phyloP scores from a whole-genome alignment of 1,140 invertebrate species.

The Eumeta japonica region DNA sequence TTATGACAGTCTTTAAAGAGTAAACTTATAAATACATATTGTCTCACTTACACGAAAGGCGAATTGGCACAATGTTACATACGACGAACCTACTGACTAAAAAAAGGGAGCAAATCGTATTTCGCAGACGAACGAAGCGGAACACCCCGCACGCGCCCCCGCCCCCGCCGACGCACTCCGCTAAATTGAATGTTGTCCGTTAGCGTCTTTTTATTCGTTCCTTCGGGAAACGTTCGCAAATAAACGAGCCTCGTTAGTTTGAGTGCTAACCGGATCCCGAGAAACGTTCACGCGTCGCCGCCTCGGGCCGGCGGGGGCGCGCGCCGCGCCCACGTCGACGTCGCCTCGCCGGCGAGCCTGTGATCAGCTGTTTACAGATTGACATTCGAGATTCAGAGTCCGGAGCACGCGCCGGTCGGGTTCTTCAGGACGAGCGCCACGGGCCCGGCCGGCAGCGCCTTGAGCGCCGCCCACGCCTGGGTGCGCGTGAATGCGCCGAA shows the following conservation, averaged over 20 bases:
- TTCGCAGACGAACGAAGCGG: slow-evolving; percentile 5
- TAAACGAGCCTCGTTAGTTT: slow-evolving; percentile 16
- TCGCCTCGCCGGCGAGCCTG: slow-evolving; percentile 88
- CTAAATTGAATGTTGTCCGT: slow-evolving; percentile 19
- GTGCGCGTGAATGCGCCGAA: slow-evolving; percentile 83
- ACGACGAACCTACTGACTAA: slow-evolving; percentile 20
- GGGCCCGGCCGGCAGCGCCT: slow-evolving; percentile 79
- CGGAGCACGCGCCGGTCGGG: too few relatives aligned
- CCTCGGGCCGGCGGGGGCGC: slow-evolving; percentile 38
- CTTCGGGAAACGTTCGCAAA: slow-evolving; percentile 14
- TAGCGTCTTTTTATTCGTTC: slow-evolving; percentile 14
- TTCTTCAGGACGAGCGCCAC: slow-evolving; percentile 58
- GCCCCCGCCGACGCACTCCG: slow-evolving; percentile 10
- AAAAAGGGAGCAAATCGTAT: slow-evolving; percentile 18
- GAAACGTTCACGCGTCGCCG: slow-evolving; percentile 12
- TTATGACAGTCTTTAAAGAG: too few relatives aligned
- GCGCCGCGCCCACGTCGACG: slow-evolving; percentile 76
- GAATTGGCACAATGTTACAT: slow-evolving; percentile 12
- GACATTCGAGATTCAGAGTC: too few relatives aligned
- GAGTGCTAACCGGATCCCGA: slow-evolving; percentile 15
- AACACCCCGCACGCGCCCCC: slow-evolving; percentile 2
- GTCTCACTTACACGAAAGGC: too few relatives aligned
- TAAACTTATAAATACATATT: too few relatives aligned
- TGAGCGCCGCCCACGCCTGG: slow-evolving; percentile 91
- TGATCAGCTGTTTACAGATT: too few relatives aligned